These are phyloP conservation scores for Parnassius orleans DNA, from an alignment of 2,888 invertebrate species.

Conservation along the genomic window DNA sequence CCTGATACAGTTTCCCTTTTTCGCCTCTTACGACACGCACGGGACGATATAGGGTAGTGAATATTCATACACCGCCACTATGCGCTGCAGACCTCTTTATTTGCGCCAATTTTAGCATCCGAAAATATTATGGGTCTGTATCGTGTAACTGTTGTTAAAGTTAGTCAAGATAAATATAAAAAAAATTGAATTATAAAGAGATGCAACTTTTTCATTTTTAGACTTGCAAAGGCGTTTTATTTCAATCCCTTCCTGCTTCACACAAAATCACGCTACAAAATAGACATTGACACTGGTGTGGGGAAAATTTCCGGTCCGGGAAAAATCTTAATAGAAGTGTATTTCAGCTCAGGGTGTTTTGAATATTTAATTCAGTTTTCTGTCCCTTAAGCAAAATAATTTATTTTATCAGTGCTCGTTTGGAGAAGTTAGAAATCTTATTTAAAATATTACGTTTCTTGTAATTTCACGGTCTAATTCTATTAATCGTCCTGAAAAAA, in stretches of 20 bases:
- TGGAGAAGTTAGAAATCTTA: background rate
- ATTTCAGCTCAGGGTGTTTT: conserved; percentile 6
- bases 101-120: too few relatives aligned
- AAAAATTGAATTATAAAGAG: too few relatives aligned
- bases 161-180: too few relatives aligned
- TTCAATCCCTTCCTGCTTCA: conserved; percentile 15
- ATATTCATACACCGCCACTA: too few relatives aligned
- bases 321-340: conserved; percentile 15
- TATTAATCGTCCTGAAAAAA: too few relatives aligned
- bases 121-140: too few relatives aligned
- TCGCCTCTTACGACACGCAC: too few relatives aligned
- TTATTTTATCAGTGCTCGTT: conserved; percentile 2
- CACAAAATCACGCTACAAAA: conserved; percentile 11
- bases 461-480: conserved; percentile 1
- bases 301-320: conserved; percentile 9
- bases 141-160: too few relatives aligned
- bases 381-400: conserved; percentile 19
- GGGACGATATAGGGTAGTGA: too few relatives aligned
- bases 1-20: too few relatives aligned
- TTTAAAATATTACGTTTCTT: conserved; percentile 6
- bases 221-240: background rate
- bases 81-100: too few relatives aligned
- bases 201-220: too few relatives aligned
- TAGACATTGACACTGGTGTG: conserved; percentile 3
- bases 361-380: conserved; percentile 25